These are phyloP conservation scores for Kryptolebias ocellatus DNA, from an alignment of 2,797 vertebrate genomes.

Conservation along the genomic window DNA sequence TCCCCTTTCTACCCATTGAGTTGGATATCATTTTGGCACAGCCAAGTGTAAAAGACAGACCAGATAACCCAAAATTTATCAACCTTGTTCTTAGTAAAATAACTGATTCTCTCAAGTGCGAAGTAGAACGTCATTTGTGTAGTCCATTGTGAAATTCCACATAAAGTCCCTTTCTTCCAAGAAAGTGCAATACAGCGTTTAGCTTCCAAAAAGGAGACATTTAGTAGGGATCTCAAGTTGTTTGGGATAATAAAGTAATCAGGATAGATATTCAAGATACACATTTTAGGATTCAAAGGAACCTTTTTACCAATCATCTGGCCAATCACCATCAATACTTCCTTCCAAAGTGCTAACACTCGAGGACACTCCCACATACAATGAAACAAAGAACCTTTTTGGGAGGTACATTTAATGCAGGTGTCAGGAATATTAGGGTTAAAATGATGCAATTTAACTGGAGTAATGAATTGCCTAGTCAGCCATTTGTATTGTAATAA, in stretches of 20 bases:
- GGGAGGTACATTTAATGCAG: slow-evolving; percentile 2
- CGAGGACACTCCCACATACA: background rate
- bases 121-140: too few species aligned
- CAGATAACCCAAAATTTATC: too few species aligned
- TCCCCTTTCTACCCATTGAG: too few species aligned
- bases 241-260: background rate
- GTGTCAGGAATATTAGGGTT: background rate
- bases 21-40: too few species aligned
- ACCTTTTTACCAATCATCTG: background rate
- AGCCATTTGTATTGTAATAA: background rate
- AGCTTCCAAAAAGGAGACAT: too few species aligned
- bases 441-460: background rate
- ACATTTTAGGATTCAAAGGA: background rate
- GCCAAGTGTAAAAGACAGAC: too few species aligned
- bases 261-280: background rate
- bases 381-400: background rate
- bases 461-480: background rate
- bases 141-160: too few species aligned
- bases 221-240: too few species aligned
- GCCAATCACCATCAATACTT: background rate
- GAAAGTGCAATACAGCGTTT: too few species aligned
- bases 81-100: too few species aligned
- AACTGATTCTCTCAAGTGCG: too few species aligned
- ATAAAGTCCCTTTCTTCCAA: too few species aligned
- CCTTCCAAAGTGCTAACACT: background rate